phyloP scores from a whole-genome alignment of 2,888 invertebrate species.

The Lithophane leautieri region DNA sequence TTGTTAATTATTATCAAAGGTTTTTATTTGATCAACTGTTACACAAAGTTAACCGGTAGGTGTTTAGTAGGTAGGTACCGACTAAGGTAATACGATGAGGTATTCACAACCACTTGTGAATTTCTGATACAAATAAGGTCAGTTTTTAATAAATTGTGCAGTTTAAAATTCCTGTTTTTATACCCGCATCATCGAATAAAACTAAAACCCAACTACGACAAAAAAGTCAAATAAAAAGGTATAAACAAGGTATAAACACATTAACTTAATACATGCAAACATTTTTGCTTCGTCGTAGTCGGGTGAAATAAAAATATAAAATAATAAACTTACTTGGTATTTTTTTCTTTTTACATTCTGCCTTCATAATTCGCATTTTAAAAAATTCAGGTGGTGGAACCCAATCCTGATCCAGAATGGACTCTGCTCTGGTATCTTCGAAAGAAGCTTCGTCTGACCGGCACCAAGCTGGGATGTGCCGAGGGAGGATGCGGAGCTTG shows the following conservation, averaged over 20 bases:
- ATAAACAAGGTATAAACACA: too few relatives aligned
- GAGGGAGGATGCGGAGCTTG: constrained; percentile 99
- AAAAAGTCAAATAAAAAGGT: too few relatives aligned
- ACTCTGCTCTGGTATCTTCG: constrained; percentile 96
- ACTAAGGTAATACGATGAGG: background rate
- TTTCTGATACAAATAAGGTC: background rate
- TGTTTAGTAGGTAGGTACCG: background rate
- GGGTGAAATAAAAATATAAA: background rate
- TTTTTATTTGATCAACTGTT: background rate
- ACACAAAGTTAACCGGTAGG: background rate
- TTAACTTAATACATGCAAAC: too few relatives aligned
- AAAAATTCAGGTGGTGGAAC: constrained; percentile 92
- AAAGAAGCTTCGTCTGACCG: constrained; percentile 94
- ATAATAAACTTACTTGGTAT: background rate
- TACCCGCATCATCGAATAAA: background rate
- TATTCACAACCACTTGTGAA: background rate
- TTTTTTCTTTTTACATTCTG: background rate
- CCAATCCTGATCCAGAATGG: constrained; percentile 95
- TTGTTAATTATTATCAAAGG: background rate
- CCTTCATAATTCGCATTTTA: background rate
- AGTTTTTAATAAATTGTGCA: too few relatives aligned
- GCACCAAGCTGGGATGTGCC: constrained; percentile 97
- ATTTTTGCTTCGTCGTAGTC: too few relatives aligned
- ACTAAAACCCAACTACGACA: too few relatives aligned
- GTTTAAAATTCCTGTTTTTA: background rate